Conservation (phyloP, 2,888 invertebrate species). For the Phymatocera aterrima region DNA sequence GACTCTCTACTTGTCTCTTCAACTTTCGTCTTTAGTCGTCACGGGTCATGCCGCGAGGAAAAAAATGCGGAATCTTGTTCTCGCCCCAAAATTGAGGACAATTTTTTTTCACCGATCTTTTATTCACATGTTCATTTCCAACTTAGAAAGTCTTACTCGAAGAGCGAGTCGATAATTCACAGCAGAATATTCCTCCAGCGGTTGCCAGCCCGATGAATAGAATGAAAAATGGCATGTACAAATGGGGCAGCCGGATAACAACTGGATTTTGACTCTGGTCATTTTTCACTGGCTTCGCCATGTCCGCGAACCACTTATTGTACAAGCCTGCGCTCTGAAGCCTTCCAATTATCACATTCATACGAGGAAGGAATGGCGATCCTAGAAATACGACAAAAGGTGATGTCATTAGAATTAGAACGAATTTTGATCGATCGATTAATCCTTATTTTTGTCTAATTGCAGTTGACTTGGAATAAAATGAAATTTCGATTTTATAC, state of each 20-base stretch:
- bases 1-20: too few species aligned
- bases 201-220: slow-evolving; percentile 17
- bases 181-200: background rate
- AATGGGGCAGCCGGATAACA: slow-evolving; percentile 28
- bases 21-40: too few species aligned
- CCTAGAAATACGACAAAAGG: slow-evolving; percentile 50
- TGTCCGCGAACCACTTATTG: slow-evolving; percentile 70
- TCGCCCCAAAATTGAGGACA: too few species aligned
- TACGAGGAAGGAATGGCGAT: slow-evolving; percentile 70
- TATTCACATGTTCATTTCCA: background rate
- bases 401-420: too few species aligned
- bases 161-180: background rate
- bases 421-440: too few species aligned
- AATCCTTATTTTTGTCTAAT: too few species aligned
- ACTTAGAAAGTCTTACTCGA: background rate
- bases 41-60: too few species aligned
- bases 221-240: slow-evolving; percentile 42
- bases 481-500: background rate
- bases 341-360: slow-evolving; percentile 66
- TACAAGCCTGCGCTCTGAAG: slow-evolving; percentile 70
- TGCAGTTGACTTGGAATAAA: too few species aligned
- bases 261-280: slow-evolving; percentile 6
- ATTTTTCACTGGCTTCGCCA: slow-evolving; percentile 30
- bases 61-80: too few species aligned
- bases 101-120: too few species aligned